Conservation (phyloP, 2,888 invertebrate genomes). For the Dinocampus coccinellae region DNA sequence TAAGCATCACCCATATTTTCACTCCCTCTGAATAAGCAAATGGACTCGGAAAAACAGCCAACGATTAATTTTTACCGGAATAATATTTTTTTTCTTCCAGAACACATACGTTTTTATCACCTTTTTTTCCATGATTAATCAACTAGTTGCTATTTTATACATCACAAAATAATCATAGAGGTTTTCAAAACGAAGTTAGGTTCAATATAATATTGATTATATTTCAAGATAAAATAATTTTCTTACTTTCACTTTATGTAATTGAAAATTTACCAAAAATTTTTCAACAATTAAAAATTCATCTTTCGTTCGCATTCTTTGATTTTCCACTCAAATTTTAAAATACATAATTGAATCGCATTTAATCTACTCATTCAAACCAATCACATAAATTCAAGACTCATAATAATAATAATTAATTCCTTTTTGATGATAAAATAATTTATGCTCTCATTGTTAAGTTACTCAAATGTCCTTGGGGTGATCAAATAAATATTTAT, state of each 20-base stretch:
- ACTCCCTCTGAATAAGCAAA: neutral
- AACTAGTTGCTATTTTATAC: neutral
- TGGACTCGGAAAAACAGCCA: neutral
- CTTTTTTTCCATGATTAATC: neutral
- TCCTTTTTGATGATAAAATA: slow-evolving; percentile 41
- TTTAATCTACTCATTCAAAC: slow-evolving; percentile 12
- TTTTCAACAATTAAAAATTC: slow-evolving; percentile 49
- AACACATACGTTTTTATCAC: neutral
- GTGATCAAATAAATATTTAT: slow-evolving; percentile 69
- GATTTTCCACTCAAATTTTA: slow-evolving; percentile 21
- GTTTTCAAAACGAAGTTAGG: slow-evolving; percentile 66
- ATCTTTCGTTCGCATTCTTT: slow-evolving; percentile 21
- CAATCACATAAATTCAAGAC: slow-evolving; percentile 47
- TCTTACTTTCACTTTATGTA: slow-evolving; percentile 58
- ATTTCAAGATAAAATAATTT: slow-evolving; percentile 60
- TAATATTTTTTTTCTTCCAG: neutral
- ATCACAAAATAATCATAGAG: slow-evolving; percentile 62
- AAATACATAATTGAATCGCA: neutral
- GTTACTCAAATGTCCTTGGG: slow-evolving; percentile 66
- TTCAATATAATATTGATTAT: slow-evolving; percentile 66
- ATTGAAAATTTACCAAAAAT: slow-evolving; percentile 66
- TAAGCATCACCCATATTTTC: slow-evolving; percentile 19
- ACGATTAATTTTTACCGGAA: neutral
- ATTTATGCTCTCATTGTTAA: slow-evolving; percentile 56
- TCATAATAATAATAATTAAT: slow-evolving; percentile 39